Base-by-base conservation (phyloP, 1,140 invertebrate genomes). In the Sycophila sp. region DNA sequence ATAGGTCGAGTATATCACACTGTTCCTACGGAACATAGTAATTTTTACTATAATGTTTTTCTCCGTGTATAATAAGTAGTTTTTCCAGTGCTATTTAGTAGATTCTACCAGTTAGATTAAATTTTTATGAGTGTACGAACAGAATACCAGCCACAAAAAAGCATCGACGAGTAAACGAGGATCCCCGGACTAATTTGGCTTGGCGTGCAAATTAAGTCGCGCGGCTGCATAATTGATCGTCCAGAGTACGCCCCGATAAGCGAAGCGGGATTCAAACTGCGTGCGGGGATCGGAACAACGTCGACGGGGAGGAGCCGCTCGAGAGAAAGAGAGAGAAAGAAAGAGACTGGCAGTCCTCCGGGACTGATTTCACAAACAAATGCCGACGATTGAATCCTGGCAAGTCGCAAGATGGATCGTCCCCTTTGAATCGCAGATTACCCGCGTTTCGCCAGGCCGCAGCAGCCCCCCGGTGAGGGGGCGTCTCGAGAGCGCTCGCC, bases 381-480 rank as follows among this genome's bases (percentile, higher is more conserved):
- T 85, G 80, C 79, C 82, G 81, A 79, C 82, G 81, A 85, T 85
- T 84, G 82, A 84, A 85, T 83, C 76, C 79, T 84, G 83, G 82
- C 81, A 83, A 82, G 77, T 82, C 73, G 77, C 79, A 85, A 85
- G 84, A 85, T 83, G 83, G 82, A 85, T 85, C 80, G 81, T 70
- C 82, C 79, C 80, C 82, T 85, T 85, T 84, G 83, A 85, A 84
- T 83, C 81, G 81, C 83, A 84, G 80, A 85, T 85, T 82, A 82
- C 79, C 75, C 76, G 76, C 76, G 64, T 66, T 64, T 74, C 74
- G 49, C 69, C 69, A 60, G n/a, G n/a, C n/a, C n/a, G 11, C 62
- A 5, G 45, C 28, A 10, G 15, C 47, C 3, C 36, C 59, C 38
- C 51, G 30, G n/a, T 30, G 13, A n/a, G 22, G 17, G 22, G n/a